Base-by-base conservation (phyloP, 1,140 invertebrate species). In the Nasonia longicornis region DNA sequence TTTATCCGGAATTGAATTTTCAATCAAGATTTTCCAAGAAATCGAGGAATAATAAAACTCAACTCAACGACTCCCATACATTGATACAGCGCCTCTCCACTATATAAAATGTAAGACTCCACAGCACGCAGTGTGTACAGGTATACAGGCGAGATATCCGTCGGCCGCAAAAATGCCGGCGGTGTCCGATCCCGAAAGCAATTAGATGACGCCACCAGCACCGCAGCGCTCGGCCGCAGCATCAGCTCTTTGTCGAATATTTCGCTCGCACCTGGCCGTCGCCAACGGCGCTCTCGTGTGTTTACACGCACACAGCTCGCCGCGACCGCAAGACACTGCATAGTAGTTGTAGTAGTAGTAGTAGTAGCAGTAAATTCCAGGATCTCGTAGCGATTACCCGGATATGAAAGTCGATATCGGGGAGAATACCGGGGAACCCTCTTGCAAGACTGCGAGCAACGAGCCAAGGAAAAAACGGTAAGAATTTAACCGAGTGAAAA, bases 381-480 rank as follows among this genome's bases (percentile, higher is more conserved):
- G 71, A 73, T 73, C n/a, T 16, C n/a, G 20, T 12, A 26, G 29
- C 38, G 71, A 48, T 73, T 73, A 48, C 14, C n/a, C 71, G 71
- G 42, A 73, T 73, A 73, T 73, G 45, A 22, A 52, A 48, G 42
- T 48, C 22, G 42, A 73, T 73, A 73, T 48, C 71, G 71, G 42
- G 42, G 38, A 16, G 22, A 45, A 48, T 64, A 31, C 22, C 38
- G 38, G 38, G 38, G 38, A 42, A 11, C 6, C 38, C 10, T 42
- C 38, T 42, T 7, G 10, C 38, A 42, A 35, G 31, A 35, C 48
- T 52, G 14, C 63, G 22, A 38, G 66, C 38, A 35, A 42, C 26
- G 12, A 80, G 31, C 35, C 35, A 42, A 81, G 76, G 72, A 72
- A 38, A 52, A 79, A 29, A 67, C 29, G 64, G 77, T n/a, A 45